A percentile compares a stretch with the other conserved stretches of the same genome.
Evolutionary conservation across 2,888 invertebrate species (phyloP).

Genomic region (Dendrolimus pini): DNA sequence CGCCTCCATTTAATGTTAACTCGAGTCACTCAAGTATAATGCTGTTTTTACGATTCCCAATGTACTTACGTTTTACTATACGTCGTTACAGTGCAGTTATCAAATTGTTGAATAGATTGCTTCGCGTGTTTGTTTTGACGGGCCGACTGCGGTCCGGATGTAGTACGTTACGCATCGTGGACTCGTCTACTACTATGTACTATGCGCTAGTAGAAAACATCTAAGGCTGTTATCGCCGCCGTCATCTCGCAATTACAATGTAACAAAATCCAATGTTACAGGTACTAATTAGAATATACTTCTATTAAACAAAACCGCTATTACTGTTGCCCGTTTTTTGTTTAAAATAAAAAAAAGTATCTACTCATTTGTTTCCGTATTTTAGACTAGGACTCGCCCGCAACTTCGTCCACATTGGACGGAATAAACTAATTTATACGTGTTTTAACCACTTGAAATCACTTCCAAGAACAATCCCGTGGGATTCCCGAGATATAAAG

Average conservation of each 20-base stretch:
- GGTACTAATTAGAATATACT: too few relatives aligned
- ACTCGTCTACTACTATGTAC: conserved; percentile 11
- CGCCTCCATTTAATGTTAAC: conserved; percentile 1
- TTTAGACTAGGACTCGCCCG: too few relatives aligned
- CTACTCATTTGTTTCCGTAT: too few relatives aligned
- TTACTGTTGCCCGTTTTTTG: too few relatives aligned
- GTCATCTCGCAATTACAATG: neutral
- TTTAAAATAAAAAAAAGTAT: too few relatives aligned
- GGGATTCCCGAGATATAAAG: too few relatives aligned
- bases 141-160: conserved; percentile 11
- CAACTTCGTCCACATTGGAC: too few relatives aligned
- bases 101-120: conserved; percentile 40
- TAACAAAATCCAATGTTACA: too few relatives aligned
- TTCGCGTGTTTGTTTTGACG: conserved; percentile 42
- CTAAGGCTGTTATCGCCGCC: conserved; percentile 1
- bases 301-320: too few relatives aligned
- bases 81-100: conserved; percentile 37
- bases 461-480: too few relatives aligned
- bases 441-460: too few relatives aligned
- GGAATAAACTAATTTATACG: too few relatives aligned
- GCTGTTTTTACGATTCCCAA: conserved; percentile 6
- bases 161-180: conserved; percentile 15
- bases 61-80: conserved; percentile 3
- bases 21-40: conserved; percentile 10
- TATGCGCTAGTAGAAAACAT: neutral